phyloP scores from a whole-genome alignment of 2,113 vertebrate genomes.

The Rattus norvegicus region DNA sequence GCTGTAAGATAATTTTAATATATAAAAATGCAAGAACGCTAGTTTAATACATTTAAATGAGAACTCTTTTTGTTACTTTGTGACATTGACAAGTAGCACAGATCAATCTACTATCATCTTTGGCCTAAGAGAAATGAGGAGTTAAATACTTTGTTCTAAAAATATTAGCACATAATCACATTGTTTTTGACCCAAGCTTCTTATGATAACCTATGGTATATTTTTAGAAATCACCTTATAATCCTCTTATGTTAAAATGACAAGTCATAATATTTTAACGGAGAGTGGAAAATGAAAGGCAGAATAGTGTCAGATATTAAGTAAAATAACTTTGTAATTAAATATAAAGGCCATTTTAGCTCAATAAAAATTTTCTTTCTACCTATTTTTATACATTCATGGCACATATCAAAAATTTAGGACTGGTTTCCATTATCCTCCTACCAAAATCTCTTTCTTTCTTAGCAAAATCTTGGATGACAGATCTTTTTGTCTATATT shows the following conservation, averaged over 20 bases:
- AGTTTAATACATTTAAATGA: neutral
- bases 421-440: neutral
- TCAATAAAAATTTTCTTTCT: neutral
- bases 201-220: slow-evolving; percentile 48
- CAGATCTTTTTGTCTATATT: neutral
- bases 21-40: neutral
- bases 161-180: slow-evolving; percentile 49
- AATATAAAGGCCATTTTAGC: neutral
- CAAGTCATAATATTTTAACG: slow-evolving; percentile 70
- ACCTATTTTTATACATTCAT: neutral
- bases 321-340: slow-evolving; percentile 52
- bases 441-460: neutral
- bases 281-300: slow-evolving; percentile 24
- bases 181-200: slow-evolving; percentile 58
- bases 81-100: neutral
- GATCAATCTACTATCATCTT: neutral
- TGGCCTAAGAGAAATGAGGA: slow-evolving; percentile 11
- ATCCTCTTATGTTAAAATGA: slow-evolving; percentile 66
- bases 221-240: slow-evolving; percentile 70
- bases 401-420: too few species aligned
- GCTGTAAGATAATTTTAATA: neutral
- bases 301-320: slow-evolving; percentile 48
- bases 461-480: neutral
- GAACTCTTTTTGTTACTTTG: neutral
- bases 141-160: slow-evolving; percentile 48